phyloP scores from a whole-genome alignment of 2,113 vertebrate species.

The Chaetorhynchus papuensis region DNA sequence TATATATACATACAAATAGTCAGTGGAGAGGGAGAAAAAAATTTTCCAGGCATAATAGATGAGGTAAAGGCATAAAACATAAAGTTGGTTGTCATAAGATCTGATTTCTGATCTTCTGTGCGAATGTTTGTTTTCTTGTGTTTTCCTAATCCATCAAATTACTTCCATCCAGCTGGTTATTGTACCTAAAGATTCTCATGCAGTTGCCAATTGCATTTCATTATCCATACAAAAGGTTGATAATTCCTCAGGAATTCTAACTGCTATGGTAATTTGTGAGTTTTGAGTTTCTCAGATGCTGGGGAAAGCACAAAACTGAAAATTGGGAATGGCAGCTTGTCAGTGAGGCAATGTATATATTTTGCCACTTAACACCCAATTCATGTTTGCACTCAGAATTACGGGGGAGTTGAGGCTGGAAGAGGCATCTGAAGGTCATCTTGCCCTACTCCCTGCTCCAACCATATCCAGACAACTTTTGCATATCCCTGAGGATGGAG shows the following conservation, averaged over 20 bases:
- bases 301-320: not conserved
- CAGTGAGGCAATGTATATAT: not conserved
- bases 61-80: not conserved
- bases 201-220: not conserved
- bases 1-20: not conserved
- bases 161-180: not conserved
- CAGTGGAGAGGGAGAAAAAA: not conserved
- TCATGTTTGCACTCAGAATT: not conserved
- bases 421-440: not conserved
- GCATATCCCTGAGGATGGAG: not conserved
- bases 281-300: not conserved
- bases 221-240: not conserved
- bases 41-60: not conserved
- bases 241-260: not conserved
- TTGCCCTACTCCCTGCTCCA: not conserved
- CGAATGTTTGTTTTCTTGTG: not conserved
- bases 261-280: not conserved
- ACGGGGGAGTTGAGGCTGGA: not conserved
- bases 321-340: not conserved
- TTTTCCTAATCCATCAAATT: not conserved
- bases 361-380: not conserved
- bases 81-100: not conserved
- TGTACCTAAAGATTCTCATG: not conserved
- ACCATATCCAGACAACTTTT: not conserved
- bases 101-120: not conserved